Base-by-base conservation (phyloP, 2,888 invertebrate genomes). In the Odontocolon sp. region DNA sequence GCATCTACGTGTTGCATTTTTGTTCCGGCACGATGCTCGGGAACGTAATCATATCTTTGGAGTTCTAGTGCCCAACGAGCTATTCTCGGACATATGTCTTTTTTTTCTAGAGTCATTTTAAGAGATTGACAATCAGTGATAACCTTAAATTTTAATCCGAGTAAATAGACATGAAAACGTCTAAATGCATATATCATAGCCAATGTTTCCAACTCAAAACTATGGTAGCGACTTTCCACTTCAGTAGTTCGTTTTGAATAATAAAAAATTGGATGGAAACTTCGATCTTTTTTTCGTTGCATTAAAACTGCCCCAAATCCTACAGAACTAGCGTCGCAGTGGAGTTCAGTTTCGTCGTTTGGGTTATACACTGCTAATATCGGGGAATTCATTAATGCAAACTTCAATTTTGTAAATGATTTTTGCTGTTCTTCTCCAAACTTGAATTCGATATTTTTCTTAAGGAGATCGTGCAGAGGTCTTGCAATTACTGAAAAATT, bases 231-330 rank as follows among this genome's bases (percentile, higher is more conserved):
- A 0, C 82, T 69, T 78, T 88, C 87, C 0, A 54, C 26, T 0
- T 80, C 81, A 0, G 82, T 85, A 1, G 87, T 85, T 21, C 83
- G 74, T 64, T 85, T 85, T 3, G 85, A 86, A 81, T 86, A 88
- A 69, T 86, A 87, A 57, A 86, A 86, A 0, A 88, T 68, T 0
- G 86, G 87, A 21, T 87, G 86, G 16, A 87, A 80, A 31, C 78
- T 75, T 2, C 31, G 61, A 74, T 85, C 82, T 0, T 40, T 8
- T 47, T 87, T 83, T 59, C 68, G 79, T 70, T 89, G 89, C 59
- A 89, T 18, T 11, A 88, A 73, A n/a, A 89, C 83, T 0, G 84
- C 82, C 0, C 87, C 87, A 63, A 80, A 87, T 0, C 87, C 89
- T 2, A 81, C 6, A 2, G 80, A 45, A 70, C 85, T 86, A 2